A percentile compares a stretch with the other conserved stretches of the same genome.
Conservation (phyloP, 1,140 invertebrate species). For the Vanessa tameamea region DNA sequence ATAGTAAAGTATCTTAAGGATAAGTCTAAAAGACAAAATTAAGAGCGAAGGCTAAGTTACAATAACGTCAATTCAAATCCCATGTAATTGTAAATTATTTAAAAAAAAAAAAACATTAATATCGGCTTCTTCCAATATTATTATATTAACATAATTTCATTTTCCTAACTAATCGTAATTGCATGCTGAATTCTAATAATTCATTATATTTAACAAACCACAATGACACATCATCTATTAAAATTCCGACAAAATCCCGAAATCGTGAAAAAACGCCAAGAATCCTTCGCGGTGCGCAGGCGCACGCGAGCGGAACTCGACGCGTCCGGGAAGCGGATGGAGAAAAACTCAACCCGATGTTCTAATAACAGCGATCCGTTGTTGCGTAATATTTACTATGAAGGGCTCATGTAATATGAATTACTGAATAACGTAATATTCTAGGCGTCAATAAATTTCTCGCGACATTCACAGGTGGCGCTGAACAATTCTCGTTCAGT, state of each 20-base stretch:
- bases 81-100: too few species aligned
- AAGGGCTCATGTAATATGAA: conserved; percentile 28
- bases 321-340: conserved; percentile 70
- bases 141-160: conserved; percentile 9
- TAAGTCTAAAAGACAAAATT: too few species aligned
- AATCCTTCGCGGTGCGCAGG: conserved; percentile 48
- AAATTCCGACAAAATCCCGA: conserved; percentile 9
- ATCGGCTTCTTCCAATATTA: not conserved
- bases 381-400: conserved; percentile 57
- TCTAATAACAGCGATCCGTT: conserved; percentile 70
- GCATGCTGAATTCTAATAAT: not conserved
- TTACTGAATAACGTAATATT: conserved; percentile 6
- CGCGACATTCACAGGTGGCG: not conserved
- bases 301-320: conserved; percentile 61
- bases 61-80: too few species aligned
- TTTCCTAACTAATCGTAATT: not conserved
- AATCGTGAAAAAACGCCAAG: conserved; percentile 16
- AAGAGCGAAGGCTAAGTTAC: too few species aligned
- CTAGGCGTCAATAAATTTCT: not conserved
- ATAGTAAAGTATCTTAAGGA: too few species aligned
- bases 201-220: not conserved
- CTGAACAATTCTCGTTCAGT: not conserved
- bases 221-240: conserved; percentile 1
- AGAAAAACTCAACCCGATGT: conserved; percentile 61
- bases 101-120: too few species aligned